Evolutionary conservation across 2,113 vertebrate genomes (phyloP).

Genomic region (Corythornis cristatus): DNA sequence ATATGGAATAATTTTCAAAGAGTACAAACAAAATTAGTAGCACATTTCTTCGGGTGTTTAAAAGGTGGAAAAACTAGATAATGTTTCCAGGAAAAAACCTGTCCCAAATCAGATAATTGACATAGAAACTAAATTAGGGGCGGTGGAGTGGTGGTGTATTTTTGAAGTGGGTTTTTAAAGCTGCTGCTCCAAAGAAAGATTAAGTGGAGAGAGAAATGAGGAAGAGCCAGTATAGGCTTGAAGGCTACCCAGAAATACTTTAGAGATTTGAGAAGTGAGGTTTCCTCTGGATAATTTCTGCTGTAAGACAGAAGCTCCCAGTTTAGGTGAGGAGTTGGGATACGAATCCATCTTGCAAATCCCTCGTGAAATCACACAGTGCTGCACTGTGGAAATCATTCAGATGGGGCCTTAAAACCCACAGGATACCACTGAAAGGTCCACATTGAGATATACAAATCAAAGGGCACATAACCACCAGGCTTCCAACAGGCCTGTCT

Average conservation of each 20-base stretch:
- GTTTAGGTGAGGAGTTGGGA: background rate
- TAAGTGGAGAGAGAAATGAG: background rate
- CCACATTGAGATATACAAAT: fast-evolving
- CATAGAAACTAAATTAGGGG: fast-evolving
- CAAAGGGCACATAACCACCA: fast-evolving
- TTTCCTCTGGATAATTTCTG: fast-evolving
- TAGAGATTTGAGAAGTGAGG: background rate
- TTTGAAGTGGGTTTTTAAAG: background rate
- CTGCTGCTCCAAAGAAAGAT: fast-evolving
- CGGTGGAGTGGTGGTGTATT: background rate
- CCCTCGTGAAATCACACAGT: background rate
- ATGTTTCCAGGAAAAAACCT: background rate
- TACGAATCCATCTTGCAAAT: fast-evolving
- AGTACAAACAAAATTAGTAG: background rate
- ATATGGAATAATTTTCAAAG: background rate
- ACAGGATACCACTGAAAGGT: background rate
- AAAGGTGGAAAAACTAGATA: background rate
- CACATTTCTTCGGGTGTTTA: background rate
- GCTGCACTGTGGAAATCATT: background rate
- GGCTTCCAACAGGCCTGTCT: fast-evolving
- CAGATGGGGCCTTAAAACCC: background rate
- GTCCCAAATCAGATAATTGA: background rate
- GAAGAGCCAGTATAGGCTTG: background rate
- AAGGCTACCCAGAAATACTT: background rate
- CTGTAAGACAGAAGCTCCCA: fast-evolving